Evolutionary conservation across 2,797 vertebrate species (phyloP).

Genomic region (Semaprochilodus insignis): DNA sequence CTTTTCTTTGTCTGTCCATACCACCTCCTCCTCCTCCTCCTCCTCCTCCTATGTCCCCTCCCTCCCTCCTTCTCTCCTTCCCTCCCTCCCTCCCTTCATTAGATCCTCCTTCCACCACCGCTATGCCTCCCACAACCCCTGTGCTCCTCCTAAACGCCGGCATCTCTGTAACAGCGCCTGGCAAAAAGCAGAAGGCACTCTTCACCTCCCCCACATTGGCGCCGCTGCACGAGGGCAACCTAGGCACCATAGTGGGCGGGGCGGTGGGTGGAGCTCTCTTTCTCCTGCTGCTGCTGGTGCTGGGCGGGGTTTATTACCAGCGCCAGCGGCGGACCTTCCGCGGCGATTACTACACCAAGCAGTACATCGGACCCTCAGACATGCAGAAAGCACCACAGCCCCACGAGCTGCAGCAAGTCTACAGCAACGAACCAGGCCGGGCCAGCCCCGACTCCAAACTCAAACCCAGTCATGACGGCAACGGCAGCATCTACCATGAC

Average conservation of each 20-base stretch:
- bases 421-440: slow-evolving; percentile 50
- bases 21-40: slow-evolving; percentile 71
- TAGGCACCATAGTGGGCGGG: slow-evolving; percentile 92
- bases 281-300: slow-evolving; percentile 88
- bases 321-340: slow-evolving; percentile 92
- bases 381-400: slow-evolving; percentile 92
- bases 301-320: slow-evolving; percentile 89
- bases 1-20: slow-evolving; percentile 91
- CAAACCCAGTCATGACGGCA: slow-evolving; percentile 64
- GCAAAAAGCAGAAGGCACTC: slow-evolving; percentile 82
- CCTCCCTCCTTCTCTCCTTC: slow-evolving; percentile 53
- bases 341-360: slow-evolving; percentile 96
- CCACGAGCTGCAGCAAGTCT: slow-evolving; percentile 87
- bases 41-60: slow-evolving; percentile 63
- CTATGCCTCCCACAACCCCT: slow-evolving; percentile 90
- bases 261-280: slow-evolving; percentile 95
- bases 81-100: slow-evolving; percentile 89
- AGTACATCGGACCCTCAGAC: slow-evolving; percentile 91
- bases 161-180: slow-evolving; percentile 84
- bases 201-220: slow-evolving; percentile 91
- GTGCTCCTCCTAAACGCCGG: slow-evolving; percentile 89
- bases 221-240: slow-evolving; percentile 89
- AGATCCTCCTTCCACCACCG: slow-evolving; percentile 96
- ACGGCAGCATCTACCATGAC: slow-evolving; percentile 82
- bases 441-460: slow-evolving; percentile 58